phyloP scores from a whole-genome alignment of 2,797 vertebrate genomes.

The Chaunax sp. region DNA sequence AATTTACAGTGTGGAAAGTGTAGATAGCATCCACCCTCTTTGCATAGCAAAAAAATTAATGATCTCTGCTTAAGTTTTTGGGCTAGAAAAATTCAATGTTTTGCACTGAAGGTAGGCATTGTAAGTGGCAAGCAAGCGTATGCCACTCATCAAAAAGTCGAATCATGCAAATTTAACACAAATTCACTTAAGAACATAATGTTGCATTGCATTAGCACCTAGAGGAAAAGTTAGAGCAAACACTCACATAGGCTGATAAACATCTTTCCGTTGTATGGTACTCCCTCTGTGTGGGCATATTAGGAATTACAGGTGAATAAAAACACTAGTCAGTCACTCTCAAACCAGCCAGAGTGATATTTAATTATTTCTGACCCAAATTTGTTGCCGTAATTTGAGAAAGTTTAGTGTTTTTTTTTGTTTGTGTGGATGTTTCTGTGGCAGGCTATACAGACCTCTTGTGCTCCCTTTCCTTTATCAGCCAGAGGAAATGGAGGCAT shows the following conservation, averaged over 20 bases:
- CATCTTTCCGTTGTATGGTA: neutral
- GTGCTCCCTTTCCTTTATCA: conserved; percentile 28
- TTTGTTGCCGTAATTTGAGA: neutral
- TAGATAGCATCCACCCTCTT: too few relatives aligned
- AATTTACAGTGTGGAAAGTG: conserved; percentile 28
- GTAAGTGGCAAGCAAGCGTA: too few relatives aligned
- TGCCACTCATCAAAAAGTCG: too few relatives aligned
- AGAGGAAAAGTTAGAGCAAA: neutral
- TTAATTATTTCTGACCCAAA: neutral
- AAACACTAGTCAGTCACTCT: neutral
- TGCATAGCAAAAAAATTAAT: too few relatives aligned
- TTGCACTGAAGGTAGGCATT: too few relatives aligned
- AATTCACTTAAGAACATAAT: too few relatives aligned
- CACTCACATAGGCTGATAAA: neutral
- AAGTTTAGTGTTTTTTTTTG: neutral
- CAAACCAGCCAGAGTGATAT: neutral
- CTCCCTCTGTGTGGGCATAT: conserved; percentile 24
- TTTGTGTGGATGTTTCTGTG: neutral
- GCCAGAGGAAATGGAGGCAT: conserved; percentile 14
- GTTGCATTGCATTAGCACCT: conserved; percentile 37
- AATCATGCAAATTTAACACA: too few relatives aligned
- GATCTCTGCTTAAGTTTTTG: too few relatives aligned
- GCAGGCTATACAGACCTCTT: conserved; percentile 6
- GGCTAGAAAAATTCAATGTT: too few relatives aligned
- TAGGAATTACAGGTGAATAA: conserved; percentile 28